Percentiles rank a stretch among this genome's conserved stretches.
Evolutionary conservation across 2,113 vertebrate species (phyloP).

Genomic region (Zosterops borbonicus): DNA sequence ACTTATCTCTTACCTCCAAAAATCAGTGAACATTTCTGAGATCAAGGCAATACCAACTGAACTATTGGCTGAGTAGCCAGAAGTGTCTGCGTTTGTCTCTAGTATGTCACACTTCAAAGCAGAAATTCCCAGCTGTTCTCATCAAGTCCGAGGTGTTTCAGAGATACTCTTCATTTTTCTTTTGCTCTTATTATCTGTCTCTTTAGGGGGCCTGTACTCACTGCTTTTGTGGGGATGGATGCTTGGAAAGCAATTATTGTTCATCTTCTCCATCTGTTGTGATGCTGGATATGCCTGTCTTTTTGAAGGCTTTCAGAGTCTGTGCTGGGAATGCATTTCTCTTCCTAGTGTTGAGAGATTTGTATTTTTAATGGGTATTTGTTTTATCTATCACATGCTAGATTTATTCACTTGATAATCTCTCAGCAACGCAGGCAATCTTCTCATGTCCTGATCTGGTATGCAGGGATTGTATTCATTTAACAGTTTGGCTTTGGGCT

Average conservation of each 20-base stretch:
- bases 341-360: constrained; percentile 20
- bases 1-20: background rate
- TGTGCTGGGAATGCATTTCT: constrained; percentile 19
- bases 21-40: background rate
- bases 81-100: background rate
- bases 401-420: constrained; percentile 56
- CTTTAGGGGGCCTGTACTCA: background rate
- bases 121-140: background rate
- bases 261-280: constrained; percentile 41
- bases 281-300: constrained; percentile 1
- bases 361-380: constrained; percentile 62
- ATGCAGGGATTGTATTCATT: constrained; percentile 20
- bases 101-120: background rate
- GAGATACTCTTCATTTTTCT: background rate
- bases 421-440: background rate
- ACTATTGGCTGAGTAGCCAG: background rate
- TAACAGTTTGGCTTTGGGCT: constrained; percentile 36
- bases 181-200: constrained; percentile 19
- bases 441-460: background rate
- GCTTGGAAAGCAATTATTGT: constrained; percentile 48
- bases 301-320: background rate
- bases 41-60: background rate
- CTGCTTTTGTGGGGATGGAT: constrained; percentile 6
- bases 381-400: constrained; percentile 50
- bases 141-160: background rate